Conservation (phyloP, 2,888 invertebrate species). For the Ypsolopha scabrella region DNA sequence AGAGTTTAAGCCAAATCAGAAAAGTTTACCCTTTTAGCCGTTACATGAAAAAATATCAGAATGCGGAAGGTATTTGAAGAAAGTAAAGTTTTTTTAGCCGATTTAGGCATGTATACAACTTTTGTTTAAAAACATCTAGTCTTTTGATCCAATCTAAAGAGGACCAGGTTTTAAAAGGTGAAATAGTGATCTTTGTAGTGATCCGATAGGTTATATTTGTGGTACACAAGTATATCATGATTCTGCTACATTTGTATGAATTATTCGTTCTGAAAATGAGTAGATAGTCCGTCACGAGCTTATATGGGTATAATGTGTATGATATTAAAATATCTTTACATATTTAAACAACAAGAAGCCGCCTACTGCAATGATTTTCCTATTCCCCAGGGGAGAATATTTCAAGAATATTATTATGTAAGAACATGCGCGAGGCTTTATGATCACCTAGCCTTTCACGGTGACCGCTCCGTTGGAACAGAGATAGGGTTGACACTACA, state of each 20-base stretch:
- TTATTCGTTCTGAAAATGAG: no score
- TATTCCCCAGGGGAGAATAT: conserved; percentile 40
- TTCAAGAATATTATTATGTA: conserved; percentile 69
- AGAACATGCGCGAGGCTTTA: conserved; percentile 66
- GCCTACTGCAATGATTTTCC: conserved; percentile 14
- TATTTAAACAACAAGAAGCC: neutral
- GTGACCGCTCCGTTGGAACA: conserved; percentile 47
- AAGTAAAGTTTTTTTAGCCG: neutral
- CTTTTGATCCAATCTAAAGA: no score
- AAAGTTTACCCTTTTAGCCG: neutral
- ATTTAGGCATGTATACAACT: neutral
- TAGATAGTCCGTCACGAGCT: no score
- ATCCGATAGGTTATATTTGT: no score
- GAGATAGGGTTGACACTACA: conserved; percentile 36
- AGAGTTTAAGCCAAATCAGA: neutral
- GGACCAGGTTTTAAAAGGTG: no score
- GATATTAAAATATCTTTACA: neutral
- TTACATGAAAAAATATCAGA: neutral
- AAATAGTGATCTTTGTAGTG: no score
- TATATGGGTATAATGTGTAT: no score
- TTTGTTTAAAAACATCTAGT: no score
- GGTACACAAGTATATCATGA: no score
- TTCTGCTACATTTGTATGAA: no score
- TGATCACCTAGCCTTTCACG: conserved; percentile 67
- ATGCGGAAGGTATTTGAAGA: neutral